Evolutionary conservation across 2,113 vertebrate species (phyloP), one percentile per base, ranked within the genome.

Genomic region (Aramus guarauna): DNA sequence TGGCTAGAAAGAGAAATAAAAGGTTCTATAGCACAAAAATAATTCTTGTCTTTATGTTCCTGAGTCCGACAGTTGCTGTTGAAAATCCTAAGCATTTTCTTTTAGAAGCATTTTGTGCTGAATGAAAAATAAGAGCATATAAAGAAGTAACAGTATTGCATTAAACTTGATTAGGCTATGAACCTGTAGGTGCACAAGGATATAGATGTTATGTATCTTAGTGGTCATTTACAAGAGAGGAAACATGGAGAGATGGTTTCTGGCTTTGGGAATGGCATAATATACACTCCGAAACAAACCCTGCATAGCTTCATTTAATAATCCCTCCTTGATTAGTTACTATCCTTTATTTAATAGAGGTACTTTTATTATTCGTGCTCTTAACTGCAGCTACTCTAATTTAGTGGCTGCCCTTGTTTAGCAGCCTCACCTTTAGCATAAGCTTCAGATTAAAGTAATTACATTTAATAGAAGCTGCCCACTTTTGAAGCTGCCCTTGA

Each of bases 391-490:
- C 34, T 56, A 15, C 71, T 88, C 78, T 87, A 92, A 94, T 96
- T 94, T 94, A 97, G 88, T 47, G 32, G 15, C 29, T 77, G 53
- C 29, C 32, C 62, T 62, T 96, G 78, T 95, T 97, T 95, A 93
- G 94, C 66, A 92, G 67, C 36, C 75, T 96, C 95, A 96, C 74
- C 71, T 95, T 95, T 63, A 93, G 67, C 55, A 83, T 74, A 94
- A 83, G 27, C 47, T 94, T 73, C 58, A 83, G 85, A 92, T 96
- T 88, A 96, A 96, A 94, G 93, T 85, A 97, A 97, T 96, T 96
- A 85, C 59, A 69, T 93, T 93, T 92, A 94, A 92, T 80, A 94
- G 41, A 94, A 90, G 78, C 45, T 92, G 53, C 78, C 71, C 71
- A 53, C 58, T 94, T 95, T 50, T 23, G 11, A 96, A 84, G 41